Conservation (phyloP, 2,888 invertebrate species). For the Himalopsyche japonica region DNA sequence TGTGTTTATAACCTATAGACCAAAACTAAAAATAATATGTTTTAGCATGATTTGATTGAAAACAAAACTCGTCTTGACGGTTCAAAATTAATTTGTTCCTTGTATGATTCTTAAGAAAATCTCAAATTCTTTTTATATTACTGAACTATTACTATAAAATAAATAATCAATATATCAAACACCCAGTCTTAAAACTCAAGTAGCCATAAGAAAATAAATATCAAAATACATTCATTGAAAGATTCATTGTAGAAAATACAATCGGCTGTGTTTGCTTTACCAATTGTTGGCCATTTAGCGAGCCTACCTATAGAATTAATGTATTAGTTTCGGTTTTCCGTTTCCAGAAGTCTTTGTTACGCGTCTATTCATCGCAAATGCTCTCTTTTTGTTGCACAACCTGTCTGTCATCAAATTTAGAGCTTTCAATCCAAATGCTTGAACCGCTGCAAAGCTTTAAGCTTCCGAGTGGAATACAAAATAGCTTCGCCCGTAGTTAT, state of each 20-base stretch:
- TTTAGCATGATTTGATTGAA: too few relatives aligned
- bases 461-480: neutral
- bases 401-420: constrained; percentile 32
- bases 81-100: too few relatives aligned
- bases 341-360: constrained; percentile 34
- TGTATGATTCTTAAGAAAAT: too few relatives aligned
- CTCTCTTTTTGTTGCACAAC: constrained; percentile 33
- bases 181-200: constrained; percentile 25
- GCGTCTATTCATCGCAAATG: constrained; percentile 27
- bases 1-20: too few relatives aligned
- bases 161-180: neutral
- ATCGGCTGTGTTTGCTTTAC: constrained; percentile 33
- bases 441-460: neutral
- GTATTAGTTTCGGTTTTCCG: constrained; percentile 41
- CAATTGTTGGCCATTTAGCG: constrained; percentile 40
- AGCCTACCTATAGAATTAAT: constrained; percentile 31
- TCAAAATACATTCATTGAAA: constrained; percentile 15
- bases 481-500: neutral
- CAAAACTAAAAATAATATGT: too few relatives aligned
- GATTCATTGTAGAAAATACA: constrained; percentile 26
- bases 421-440: neutral
- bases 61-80: too few relatives aligned
- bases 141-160: neutral
- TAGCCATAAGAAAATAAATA: constrained; percentile 21
- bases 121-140: too few relatives aligned